Conservation (phyloP, 1,140 invertebrate genomes). For the Zophobas atratus region DNA sequence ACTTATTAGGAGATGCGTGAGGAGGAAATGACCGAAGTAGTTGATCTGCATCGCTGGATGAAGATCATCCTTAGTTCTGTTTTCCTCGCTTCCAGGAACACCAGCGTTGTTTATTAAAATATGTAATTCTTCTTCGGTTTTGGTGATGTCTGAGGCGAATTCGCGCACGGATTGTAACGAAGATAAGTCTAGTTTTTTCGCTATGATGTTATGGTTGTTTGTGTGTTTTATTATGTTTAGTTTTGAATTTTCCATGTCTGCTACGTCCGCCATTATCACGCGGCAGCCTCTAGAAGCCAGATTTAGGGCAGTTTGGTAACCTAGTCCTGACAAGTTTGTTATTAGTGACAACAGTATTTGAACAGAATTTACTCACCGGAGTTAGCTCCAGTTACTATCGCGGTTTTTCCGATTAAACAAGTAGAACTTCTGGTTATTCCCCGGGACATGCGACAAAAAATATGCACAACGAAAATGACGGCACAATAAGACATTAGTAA, state of each 20-base stretch:
- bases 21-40: not conserved
- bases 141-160: slow-evolving; percentile 75
- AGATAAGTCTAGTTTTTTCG: slow-evolving; percentile 75
- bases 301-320: slow-evolving; percentile 2
- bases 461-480: too few relatives aligned
- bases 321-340: not conserved
- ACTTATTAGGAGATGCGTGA: not conserved
- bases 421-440: not conserved
- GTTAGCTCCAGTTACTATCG: not conserved
- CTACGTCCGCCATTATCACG: slow-evolving; percentile 7
- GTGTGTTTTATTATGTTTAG: slow-evolving; percentile 58
- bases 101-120: slow-evolving; percentile 90
- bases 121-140: slow-evolving; percentile 78
- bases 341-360: not conserved
- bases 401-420: slow-evolving; percentile 4
- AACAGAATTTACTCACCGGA: not conserved
- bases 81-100: slow-evolving; percentile 63
- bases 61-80: slow-evolving; percentile 73
- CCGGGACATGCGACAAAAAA: too few relatives aligned
- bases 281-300: not conserved
- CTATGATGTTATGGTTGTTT: slow-evolving; percentile 71
- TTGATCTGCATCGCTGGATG: slow-evolving; percentile 74
- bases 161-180: slow-evolving; percentile 75
- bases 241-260: slow-evolving; percentile 9
- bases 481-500: too few relatives aligned